Evolutionary conservation across 2,888 invertebrate species (phyloP).

Genomic region (Pandemis cinnamomeana): DNA sequence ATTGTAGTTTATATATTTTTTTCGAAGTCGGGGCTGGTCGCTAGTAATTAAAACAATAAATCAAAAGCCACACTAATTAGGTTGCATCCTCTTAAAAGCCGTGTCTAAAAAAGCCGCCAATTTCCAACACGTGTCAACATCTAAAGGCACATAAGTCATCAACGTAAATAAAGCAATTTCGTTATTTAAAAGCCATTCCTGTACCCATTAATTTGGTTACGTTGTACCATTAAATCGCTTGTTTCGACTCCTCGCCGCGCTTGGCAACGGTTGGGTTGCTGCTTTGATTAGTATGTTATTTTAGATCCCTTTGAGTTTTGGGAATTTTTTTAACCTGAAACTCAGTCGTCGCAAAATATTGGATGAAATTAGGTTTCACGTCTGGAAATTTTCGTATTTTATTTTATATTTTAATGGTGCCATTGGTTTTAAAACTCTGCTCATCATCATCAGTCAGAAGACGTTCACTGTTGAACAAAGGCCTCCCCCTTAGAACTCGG

Average conservation of each 20-base stretch:
- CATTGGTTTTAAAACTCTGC: too few relatives aligned
- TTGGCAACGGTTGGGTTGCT: slow-evolving; percentile 27
- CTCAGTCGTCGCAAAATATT: background rate
- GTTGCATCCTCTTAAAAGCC: background rate
- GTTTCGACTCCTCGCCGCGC: slow-evolving; percentile 40
- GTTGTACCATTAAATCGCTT: slow-evolving; percentile 62
- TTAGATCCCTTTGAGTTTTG: slow-evolving; percentile 37
- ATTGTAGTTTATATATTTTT: too few relatives aligned
- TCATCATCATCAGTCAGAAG: too few relatives aligned
- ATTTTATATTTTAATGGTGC: background rate
- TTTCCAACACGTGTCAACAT: slow-evolving; percentile 55
- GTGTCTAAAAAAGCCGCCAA: background rate
- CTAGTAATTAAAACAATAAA: background rate
- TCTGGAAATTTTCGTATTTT: background rate
- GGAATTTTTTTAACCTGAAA: slow-evolving; percentile 10
- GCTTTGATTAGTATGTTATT: slow-evolving; percentile 41
- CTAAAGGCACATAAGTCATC: slow-evolving; percentile 49
- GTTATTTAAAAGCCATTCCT: slow-evolving; percentile 36
- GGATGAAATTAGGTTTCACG: background rate
- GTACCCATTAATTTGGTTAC: slow-evolving; percentile 50
- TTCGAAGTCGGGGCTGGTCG: too few relatives aligned
- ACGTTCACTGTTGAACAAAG: too few relatives aligned
- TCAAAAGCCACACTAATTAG: background rate
- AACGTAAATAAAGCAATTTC: slow-evolving; percentile 53
- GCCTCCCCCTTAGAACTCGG: too few relatives aligned